A percentile compares a stretch with the other conserved stretches of the same genome.
Conservation (phyloP, 1,140 invertebrate species). For the Arion vulgaris region DNA sequence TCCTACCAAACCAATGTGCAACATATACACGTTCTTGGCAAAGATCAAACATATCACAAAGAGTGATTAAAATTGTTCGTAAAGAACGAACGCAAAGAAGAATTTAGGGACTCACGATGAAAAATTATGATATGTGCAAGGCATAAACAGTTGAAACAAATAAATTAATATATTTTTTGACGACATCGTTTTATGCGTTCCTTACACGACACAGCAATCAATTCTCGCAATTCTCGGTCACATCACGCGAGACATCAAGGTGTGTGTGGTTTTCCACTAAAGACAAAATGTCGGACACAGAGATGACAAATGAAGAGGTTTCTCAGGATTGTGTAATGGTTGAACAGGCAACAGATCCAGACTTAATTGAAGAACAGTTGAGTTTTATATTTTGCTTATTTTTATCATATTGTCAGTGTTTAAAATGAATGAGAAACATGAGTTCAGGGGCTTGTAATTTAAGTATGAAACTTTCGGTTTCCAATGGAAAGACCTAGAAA, state of each 20-base stretch:
- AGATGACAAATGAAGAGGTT: constrained; percentile 36
- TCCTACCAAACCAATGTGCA: too few relatives aligned
- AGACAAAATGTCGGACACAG: constrained; percentile 44
- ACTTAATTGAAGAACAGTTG: constrained; percentile 43
- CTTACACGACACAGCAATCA: not conserved
- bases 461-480: not conserved
- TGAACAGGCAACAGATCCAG: constrained; percentile 28
- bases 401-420: not conserved
- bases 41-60: too few relatives aligned
- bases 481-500: constrained; percentile 28
- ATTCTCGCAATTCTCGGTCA: not conserved
- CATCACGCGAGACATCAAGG: not conserved
- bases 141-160: too few relatives aligned
- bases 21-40: too few relatives aligned
- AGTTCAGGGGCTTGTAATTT: not conserved
- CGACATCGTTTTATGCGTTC: not conserved
- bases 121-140: too few relatives aligned
- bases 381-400: constrained; percentile 17
- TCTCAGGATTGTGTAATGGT: constrained; percentile 17
- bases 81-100: too few relatives aligned
- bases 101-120: too few relatives aligned
- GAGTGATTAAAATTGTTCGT: too few relatives aligned
- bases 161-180: too few relatives aligned
- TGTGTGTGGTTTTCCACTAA: not conserved
- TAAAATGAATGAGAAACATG: too few relatives aligned